A percentile compares a stretch with the other conserved stretches of the same genome.
Evolutionary conservation across 92 coral and sea anemone genomes (phyloP).

Genomic region (Heteractis magnifica): DNA sequence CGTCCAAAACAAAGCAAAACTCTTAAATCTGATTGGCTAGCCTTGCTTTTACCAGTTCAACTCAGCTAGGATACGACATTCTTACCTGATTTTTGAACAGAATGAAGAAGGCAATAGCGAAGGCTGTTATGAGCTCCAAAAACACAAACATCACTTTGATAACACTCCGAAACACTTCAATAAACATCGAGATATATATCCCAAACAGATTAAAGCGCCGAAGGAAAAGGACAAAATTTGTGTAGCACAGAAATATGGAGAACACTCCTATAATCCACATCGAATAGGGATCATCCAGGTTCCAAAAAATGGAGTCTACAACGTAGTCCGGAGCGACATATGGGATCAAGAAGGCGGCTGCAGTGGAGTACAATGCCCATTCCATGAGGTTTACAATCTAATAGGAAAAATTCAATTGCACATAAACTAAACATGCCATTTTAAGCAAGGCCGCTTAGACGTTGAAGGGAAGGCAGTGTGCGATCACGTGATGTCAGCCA

Average conservation of each 20-base stretch:
- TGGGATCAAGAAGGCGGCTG: conserved; percentile 57
- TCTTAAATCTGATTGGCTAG: too few species aligned
- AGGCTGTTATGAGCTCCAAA: conserved; percentile 34
- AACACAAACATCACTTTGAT: conserved; percentile 53
- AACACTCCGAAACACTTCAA: conserved; percentile 57
- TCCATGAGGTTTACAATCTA: conserved; percentile 53
- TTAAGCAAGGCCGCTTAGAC: too few species aligned
- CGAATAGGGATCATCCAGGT: conserved; percentile 35
- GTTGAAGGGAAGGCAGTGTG: too few species aligned
- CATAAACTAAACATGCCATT: too few species aligned
- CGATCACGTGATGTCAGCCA: too few species aligned
- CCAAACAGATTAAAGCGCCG: conserved; percentile 63
- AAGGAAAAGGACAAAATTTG: conserved; percentile 50
- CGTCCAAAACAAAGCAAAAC: too few species aligned
- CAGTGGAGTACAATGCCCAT: conserved; percentile 44
- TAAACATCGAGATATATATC: conserved; percentile 61
- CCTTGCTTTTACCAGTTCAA: too few species aligned
- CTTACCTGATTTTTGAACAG: conserved; percentile 64
- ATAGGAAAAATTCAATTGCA: background rate
- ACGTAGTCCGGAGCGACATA: conserved; percentile 23
- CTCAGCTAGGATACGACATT: too few species aligned
- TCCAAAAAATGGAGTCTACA: conserved; percentile 37
- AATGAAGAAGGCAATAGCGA: conserved; percentile 58
- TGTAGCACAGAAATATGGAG: conserved; percentile 67
- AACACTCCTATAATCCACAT: conserved; percentile 60